Conservation (phyloP, 1,140 invertebrate genomes). For the Bombus pyrosoma region DNA sequence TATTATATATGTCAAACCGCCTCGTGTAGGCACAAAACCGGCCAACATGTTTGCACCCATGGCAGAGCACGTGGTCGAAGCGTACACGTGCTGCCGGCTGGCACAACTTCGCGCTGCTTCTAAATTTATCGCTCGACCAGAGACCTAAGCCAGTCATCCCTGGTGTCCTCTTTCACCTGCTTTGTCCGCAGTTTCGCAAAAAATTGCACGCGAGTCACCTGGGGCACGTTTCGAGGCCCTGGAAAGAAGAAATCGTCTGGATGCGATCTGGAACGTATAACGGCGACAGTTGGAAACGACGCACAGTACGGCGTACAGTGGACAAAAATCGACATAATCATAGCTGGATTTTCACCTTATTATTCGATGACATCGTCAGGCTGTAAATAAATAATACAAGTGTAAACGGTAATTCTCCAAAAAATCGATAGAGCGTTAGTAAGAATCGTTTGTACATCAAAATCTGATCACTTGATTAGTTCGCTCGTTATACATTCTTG, state of each 20-base stretch:
- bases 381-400: too few species aligned
- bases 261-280: not conserved
- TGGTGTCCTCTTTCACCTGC: slow-evolving; percentile 28
- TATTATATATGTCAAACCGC: not conserved
- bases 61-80: slow-evolving; percentile 32
- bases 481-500: too few species aligned
- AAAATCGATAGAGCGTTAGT: too few species aligned
- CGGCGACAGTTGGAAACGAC: not conserved
- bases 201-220: slow-evolving; percentile 19
- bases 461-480: too few species aligned
- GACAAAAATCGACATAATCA: too few species aligned
- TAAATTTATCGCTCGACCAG: slow-evolving; percentile 38
- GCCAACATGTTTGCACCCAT: not conserved
- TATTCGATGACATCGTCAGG: too few species aligned
- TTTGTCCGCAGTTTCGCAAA: slow-evolving; percentile 12
- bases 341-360: too few species aligned
- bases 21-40: not conserved
- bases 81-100: slow-evolving; percentile 29
- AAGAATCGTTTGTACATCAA: too few species aligned
- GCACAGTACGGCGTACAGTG: too few species aligned
- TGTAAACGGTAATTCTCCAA: too few species aligned
- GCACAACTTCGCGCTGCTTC: slow-evolving; percentile 39
- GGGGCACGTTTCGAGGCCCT: not conserved
- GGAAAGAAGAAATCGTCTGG: not conserved
- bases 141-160: not conserved